Evolutionary conservation across 2,113 vertebrate species (phyloP).

Genomic region (Eonycteris spelaea): DNA sequence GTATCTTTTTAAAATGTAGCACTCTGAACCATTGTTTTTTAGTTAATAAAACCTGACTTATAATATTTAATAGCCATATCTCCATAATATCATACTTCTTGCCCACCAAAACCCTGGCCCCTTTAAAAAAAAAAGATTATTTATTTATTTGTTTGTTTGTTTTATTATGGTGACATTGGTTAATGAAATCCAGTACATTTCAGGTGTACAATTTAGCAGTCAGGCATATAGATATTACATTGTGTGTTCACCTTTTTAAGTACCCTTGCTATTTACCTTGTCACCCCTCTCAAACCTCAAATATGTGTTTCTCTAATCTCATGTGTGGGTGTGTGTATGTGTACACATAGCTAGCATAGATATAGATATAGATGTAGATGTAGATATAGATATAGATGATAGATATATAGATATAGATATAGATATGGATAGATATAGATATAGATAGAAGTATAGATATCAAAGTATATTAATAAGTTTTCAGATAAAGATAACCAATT

Average conservation of each 20-base stretch:
- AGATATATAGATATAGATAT: not conserved
- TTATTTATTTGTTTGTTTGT: too few relatives aligned
- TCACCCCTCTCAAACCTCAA: not conserved
- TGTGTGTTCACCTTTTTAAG: too few relatives aligned
- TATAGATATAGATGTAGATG: not conserved
- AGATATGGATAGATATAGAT: not conserved
- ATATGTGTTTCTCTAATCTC: not conserved
- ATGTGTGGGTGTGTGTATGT: too few relatives aligned
- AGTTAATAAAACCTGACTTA: not conserved
- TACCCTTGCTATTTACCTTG: not conserved
- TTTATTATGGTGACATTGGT: too few relatives aligned
- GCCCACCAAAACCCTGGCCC: not conserved
- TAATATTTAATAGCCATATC: not conserved
- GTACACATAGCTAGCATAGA: too few relatives aligned
- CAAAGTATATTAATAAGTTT: not conserved
- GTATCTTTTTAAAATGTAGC: not conserved
- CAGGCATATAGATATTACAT: too few relatives aligned
- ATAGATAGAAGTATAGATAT: not conserved
- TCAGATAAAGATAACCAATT: not conserved
- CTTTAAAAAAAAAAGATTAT: too few relatives aligned
- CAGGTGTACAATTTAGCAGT: too few relatives aligned
- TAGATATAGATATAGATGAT: too few relatives aligned
- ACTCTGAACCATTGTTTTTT: not conserved
- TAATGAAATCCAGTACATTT: too few relatives aligned
- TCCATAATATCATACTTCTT: not conserved